phyloP scores from a whole-genome alignment of 2,113 vertebrate species.

The Paratilapia polleni region DNA sequence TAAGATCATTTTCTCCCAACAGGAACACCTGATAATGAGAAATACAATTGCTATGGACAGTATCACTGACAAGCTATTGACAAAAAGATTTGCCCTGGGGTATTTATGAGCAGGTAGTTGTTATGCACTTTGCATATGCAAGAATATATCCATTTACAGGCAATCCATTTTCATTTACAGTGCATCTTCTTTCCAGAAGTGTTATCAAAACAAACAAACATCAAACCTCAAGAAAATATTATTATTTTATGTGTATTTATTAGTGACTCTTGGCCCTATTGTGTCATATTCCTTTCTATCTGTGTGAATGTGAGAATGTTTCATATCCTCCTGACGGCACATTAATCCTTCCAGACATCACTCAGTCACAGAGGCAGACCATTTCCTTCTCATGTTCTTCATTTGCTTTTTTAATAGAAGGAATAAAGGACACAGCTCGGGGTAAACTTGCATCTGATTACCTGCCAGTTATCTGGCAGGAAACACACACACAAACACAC shows the following conservation, averaged over 20 bases:
- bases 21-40: constrained; percentile 69
- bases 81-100: constrained; percentile 52
- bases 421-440: constrained; percentile 30
- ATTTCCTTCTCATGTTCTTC: constrained; percentile 46
- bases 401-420: constrained; percentile 50
- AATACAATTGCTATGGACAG: constrained; percentile 49
- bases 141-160: constrained; percentile 20
- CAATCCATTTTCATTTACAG: constrained; percentile 29
- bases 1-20: constrained; percentile 66
- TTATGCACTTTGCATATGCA: constrained; percentile 47
- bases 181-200: constrained; percentile 27
- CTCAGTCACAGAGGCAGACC: constrained; percentile 43
- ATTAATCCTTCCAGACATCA: constrained; percentile 65
- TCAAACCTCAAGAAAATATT: constrained; percentile 25
- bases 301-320: constrained; percentile 54
- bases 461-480: constrained; percentile 3
- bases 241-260: constrained; percentile 42
- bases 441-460: constrained; percentile 34
- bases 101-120: constrained; percentile 39
- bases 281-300: constrained; percentile 55
- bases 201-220: constrained; percentile 30
- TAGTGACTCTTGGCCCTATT: constrained; percentile 40
- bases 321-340: constrained; percentile 45
- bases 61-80: constrained; percentile 63
- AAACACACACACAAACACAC: neutral